phyloP scores from a whole-genome alignment of 2,113 vertebrate genomes.

The Neogobius melanostomus region DNA sequence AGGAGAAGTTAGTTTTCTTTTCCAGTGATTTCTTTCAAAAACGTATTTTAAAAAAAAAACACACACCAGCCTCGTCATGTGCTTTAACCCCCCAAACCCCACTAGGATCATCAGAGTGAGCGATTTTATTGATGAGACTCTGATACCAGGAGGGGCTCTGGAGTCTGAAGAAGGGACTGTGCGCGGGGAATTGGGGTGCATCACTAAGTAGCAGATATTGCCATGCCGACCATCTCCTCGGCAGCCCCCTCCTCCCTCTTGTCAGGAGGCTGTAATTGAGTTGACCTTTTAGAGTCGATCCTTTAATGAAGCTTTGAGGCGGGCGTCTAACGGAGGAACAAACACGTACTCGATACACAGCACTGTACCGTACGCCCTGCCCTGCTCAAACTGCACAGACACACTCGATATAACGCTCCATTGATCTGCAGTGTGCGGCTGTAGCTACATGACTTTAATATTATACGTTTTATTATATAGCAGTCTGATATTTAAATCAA shows the following conservation, averaged over 20 bases:
- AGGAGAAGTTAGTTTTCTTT: too few relatives aligned
- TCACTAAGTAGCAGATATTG: slow-evolving; percentile 70
- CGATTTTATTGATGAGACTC: slow-evolving; percentile 67
- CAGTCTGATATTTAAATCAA: too few relatives aligned
- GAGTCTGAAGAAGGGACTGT: slow-evolving; percentile 53
- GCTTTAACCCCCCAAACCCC: slow-evolving; percentile 31
- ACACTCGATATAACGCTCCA: slow-evolving; percentile 65
- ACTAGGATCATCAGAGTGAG: slow-evolving; percentile 16
- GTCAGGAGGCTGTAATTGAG: slow-evolving; percentile 82
- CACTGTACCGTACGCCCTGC: slow-evolving; percentile 57
- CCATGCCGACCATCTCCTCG: slow-evolving; percentile 75
- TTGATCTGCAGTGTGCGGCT: slow-evolving; percentile 54
- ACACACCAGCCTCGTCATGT: slow-evolving; percentile 26
- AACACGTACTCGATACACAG: slow-evolving; percentile 71
- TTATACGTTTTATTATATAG: too few relatives aligned
- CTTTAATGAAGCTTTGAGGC: slow-evolving; percentile 81
- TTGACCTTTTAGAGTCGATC: slow-evolving; percentile 81
- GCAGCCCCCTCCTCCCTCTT: slow-evolving; percentile 41
- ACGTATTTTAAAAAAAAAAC: slow-evolving; percentile 18
- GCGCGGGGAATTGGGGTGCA: slow-evolving; percentile 40
- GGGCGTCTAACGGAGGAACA: slow-evolving; percentile 66
- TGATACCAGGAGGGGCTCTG: slow-evolving; percentile 65
- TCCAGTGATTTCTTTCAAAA: too few relatives aligned
- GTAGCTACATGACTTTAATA: slow-evolving; percentile 42
- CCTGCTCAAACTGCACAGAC: slow-evolving; percentile 62